Evolutionary conservation across 2,113 vertebrate species (phyloP), one percentile per base, ranked within the genome.

Genomic region (Scomber scombrus): DNA sequence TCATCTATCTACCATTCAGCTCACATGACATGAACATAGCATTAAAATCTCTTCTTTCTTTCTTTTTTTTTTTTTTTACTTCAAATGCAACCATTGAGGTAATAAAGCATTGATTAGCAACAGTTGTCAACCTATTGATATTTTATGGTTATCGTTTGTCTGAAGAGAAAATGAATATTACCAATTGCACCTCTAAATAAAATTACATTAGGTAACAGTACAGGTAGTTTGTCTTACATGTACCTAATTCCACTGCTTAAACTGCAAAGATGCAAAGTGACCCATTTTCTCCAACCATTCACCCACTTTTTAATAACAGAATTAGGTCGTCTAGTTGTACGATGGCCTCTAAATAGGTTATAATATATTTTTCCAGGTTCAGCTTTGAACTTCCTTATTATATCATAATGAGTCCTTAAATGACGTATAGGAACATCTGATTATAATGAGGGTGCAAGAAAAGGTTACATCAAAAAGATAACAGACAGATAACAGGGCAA

Each of bases 281-380:
- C 82, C 71, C 34, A 71, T 61, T 80, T 80, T 57, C 31, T 54
- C 46, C 26, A 64, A 7, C 5, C 31, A 21, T 69, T 45, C 51
- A 57, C 50, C n/a, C n/a, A 67, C 31, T 34, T 45, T 11, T 62
- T 29, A 54, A 74, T 21, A 61, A 40, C 34, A 71, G 47, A 66
- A 55, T 16, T 15, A 80, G 61, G 52, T 21, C 26, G 23, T 46
- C 56, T 84, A 60, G 34, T 3, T 58, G 45, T 11, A 18, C 55
- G 49, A 70, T 54, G 34, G 49, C 10, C 31, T 29, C 26, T 19
- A 73, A 74, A 56, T 55, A 63, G 67, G 21, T 46, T 2, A 62
- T 29, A n/a, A 14, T 52, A 23, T 31, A 45, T 40, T 54, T 61
- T 75, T 49, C 34, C 45, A 16, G 34, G 19, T 58, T 16, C 16